Evolutionary conservation across 2,888 invertebrate species (phyloP).

Genomic region (Cerceris ruficornis): DNA sequence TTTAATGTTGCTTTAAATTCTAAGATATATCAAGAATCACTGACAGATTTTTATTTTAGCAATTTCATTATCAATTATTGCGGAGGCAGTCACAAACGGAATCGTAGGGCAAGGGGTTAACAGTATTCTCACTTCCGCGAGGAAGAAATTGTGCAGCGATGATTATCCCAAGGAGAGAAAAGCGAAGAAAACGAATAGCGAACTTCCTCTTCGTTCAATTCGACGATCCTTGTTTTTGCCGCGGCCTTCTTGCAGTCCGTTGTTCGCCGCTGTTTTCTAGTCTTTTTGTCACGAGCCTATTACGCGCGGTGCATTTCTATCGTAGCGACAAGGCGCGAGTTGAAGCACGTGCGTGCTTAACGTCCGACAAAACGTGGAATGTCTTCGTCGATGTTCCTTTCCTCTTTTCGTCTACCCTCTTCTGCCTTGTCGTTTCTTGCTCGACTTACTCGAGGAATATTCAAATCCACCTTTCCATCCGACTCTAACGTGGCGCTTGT

Average conservation of each 20-base stretch:
- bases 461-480: too few relatives aligned
- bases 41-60: too few relatives aligned
- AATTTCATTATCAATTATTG: too few relatives aligned
- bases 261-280: neutral
- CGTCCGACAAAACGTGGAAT: slow-evolving; percentile 9
- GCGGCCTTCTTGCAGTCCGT: neutral
- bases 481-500: too few relatives aligned
- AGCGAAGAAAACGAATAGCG: neutral
- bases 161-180: neutral
- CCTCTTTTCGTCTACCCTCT: neutral
- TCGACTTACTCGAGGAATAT: too few relatives aligned
- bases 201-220: neutral
- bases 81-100: too few relatives aligned
- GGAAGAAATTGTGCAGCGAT: too few relatives aligned
- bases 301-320: slow-evolving; percentile 9
- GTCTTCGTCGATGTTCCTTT: neutral
- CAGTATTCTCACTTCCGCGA: too few relatives aligned
- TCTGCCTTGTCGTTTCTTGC: too few relatives aligned
- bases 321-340: slow-evolving; percentile 16
- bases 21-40: too few relatives aligned
- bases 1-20: too few relatives aligned
- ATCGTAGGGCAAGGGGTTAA: too few relatives aligned
- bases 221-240: neutral
- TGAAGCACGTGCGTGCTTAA: slow-evolving; percentile 26
- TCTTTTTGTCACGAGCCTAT: neutral